These are phyloP conservation scores for Tragopan temminckii DNA, from an alignment of 2,797 vertebrate species.

Conservation along the genomic window DNA sequence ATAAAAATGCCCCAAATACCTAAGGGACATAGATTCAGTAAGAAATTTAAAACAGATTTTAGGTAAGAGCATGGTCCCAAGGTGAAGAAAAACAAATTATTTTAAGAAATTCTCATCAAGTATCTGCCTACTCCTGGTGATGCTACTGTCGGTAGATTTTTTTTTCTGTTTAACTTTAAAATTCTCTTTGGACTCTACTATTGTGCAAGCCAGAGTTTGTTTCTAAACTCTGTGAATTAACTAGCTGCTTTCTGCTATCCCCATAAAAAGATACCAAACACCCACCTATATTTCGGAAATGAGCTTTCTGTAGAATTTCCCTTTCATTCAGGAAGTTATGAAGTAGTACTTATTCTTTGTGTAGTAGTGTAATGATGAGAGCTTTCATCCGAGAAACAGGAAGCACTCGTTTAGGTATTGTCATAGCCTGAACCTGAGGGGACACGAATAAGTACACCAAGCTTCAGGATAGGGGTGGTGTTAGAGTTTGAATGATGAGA, in stretches of 20 bases:
- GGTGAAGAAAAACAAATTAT: neutral
- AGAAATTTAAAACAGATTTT: neutral
- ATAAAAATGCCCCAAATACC: neutral
- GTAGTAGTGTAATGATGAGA: neutral
- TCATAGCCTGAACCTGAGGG: neutral
- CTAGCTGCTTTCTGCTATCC: neutral
- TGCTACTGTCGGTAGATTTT: neutral
- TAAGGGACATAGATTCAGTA: neutral
- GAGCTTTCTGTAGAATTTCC: neutral
- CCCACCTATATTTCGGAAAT: neutral
- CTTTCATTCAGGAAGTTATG: neutral
- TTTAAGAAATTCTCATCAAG: neutral
- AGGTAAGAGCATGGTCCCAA: neutral
- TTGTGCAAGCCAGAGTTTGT: neutral
- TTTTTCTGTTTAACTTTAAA: constrained; percentile 12
- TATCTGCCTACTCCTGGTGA: neutral
- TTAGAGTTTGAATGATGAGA: neutral
- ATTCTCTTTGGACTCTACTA: neutral
- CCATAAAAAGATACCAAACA: neutral
- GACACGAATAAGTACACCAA: neutral
- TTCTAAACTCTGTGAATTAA: neutral
- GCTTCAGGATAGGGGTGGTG: neutral
- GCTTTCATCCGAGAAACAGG: neutral
- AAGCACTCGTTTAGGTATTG: neutral
- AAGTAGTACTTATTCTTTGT: too few species aligned